Evolutionary conservation across 2,113 vertebrate genomes (phyloP).

Genomic region (Calidris pugnax): DNA sequence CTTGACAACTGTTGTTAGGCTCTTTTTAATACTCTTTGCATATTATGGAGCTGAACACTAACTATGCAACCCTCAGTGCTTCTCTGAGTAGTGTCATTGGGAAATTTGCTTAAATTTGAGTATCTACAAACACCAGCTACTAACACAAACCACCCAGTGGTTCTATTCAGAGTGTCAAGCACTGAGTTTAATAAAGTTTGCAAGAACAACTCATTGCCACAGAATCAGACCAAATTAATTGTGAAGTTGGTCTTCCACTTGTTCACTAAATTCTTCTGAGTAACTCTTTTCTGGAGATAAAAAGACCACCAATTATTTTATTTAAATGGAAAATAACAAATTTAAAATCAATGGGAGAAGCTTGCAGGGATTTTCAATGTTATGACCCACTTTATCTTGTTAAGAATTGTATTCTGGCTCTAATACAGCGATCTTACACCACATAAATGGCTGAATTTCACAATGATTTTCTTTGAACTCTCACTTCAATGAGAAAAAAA

Average conservation of each 20-base stretch:
- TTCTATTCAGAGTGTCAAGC: not conserved
- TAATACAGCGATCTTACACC: not conserved
- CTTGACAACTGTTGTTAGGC: not conserved
- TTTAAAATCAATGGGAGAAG: conserved; percentile 14
- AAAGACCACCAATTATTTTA: not conserved
- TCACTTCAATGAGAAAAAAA: not conserved
- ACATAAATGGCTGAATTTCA: not conserved
- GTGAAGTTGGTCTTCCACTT: not conserved
- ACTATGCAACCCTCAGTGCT: not conserved
- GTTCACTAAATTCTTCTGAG: not conserved
- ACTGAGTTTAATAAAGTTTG: not conserved
- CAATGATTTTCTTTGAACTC: not conserved
- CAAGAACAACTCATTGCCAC: not conserved
- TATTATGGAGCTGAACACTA: not conserved
- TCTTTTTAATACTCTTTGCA: not conserved
- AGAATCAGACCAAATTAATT: not conserved
- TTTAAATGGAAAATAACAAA: not conserved
- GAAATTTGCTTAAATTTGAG: not conserved
- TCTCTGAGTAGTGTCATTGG: not conserved
- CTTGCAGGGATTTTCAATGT: not conserved
- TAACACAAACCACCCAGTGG: not conserved
- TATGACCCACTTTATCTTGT: not conserved
- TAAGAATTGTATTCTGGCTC: not conserved
- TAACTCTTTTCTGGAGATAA: not conserved
- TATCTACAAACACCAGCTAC: not conserved